Base-by-base conservation (phyloP, 1,140 invertebrate species). In the Pararge aegeria region DNA sequence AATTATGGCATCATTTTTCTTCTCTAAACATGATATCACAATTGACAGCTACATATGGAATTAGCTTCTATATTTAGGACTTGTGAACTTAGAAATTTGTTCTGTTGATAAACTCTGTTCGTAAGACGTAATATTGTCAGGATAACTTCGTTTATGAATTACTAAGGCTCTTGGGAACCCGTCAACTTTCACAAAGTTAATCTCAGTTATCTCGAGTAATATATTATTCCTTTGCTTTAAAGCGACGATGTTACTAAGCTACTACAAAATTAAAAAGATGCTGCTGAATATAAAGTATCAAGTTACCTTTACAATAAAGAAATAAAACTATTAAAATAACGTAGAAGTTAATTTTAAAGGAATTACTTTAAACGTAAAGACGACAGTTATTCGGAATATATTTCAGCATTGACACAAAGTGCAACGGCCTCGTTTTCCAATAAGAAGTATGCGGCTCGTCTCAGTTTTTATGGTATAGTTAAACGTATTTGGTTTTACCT, bases 401-500 rank as follows among this genome's bases (percentile, higher is more conserved):
- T 29, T 49, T 49, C 27, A 40, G 20, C 46, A 48, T 37, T 56
- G 54, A 34, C 20, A 49, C 46, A 54, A 61, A 61, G 51, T 61
- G 51, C 51, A 54, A 13, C 1, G 51, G 42, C 54, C 60, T 62
- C 60, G 53, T 52, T 44, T 37, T n/a, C 34, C 21, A 52, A 62
- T 56, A 44, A 19, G 42, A 52, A 62, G 54, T 62, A 51, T 49
- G 46, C 46, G n/a, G 34, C 48, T 44, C 38, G 20, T 55, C 51
- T 48, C 21, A 44, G 51, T 54, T 61, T 61, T 53, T 54, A 49
- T 54, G 44, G 40, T 54, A 24, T 53, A 42, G 61, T 54, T 55
- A 48, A 64, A 67, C 61, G 50, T 64, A 68, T 68, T 68, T 61
- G 58, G 66, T 52, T 60, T 61, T 53, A 61, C 66, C 58, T 68